These are phyloP conservation scores for Diadegma fenestrale DNA, from an alignment of 2,888 invertebrate genomes.

Conservation along the genomic window DNA sequence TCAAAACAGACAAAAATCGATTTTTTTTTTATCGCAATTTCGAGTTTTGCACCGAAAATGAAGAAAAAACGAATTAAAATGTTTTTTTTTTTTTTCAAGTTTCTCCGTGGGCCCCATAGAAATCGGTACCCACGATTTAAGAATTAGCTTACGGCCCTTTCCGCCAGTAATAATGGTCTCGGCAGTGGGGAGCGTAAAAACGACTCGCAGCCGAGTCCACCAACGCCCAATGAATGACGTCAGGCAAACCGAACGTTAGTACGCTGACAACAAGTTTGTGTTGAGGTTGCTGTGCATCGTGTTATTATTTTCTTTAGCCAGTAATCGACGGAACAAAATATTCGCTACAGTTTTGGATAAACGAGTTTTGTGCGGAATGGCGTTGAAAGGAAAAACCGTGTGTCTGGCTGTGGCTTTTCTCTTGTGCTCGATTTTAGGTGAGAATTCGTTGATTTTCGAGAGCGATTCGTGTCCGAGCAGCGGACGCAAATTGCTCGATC, in stretches of 20 bases:
- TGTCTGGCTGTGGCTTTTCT: slow-evolving; percentile 41
- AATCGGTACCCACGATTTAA: slow-evolving; percentile 30
- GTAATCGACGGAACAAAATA: neutral
- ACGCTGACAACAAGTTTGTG: slow-evolving; percentile 67
- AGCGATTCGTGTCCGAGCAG: slow-evolving; percentile 13
- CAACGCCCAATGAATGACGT: slow-evolving; percentile 79
- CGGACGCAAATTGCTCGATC: slow-evolving; percentile 41
- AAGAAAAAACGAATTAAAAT: neutral
- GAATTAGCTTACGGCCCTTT: slow-evolving; percentile 62
- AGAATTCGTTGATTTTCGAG: slow-evolving; percentile 41
- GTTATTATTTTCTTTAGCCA: slow-evolving; percentile 42
- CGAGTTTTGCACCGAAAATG: neutral
- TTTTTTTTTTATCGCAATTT: neutral
- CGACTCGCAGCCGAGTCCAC: slow-evolving; percentile 59
- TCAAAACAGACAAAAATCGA: neutral
- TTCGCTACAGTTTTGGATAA: neutral
- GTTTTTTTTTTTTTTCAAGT: neutral
- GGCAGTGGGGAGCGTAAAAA: slow-evolving; percentile 54
- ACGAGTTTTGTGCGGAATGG: slow-evolving; percentile 41
- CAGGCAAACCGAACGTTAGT: slow-evolving; percentile 68
- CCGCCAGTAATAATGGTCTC: slow-evolving; percentile 8
- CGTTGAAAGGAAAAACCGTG: slow-evolving; percentile 20
- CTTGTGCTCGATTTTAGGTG: slow-evolving; percentile 69
- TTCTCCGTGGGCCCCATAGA: neutral
- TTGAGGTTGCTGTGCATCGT: slow-evolving; percentile 41